phyloP scores from a whole-genome alignment of 2,113 vertebrate genomes.

The Alethe castanea region DNA sequence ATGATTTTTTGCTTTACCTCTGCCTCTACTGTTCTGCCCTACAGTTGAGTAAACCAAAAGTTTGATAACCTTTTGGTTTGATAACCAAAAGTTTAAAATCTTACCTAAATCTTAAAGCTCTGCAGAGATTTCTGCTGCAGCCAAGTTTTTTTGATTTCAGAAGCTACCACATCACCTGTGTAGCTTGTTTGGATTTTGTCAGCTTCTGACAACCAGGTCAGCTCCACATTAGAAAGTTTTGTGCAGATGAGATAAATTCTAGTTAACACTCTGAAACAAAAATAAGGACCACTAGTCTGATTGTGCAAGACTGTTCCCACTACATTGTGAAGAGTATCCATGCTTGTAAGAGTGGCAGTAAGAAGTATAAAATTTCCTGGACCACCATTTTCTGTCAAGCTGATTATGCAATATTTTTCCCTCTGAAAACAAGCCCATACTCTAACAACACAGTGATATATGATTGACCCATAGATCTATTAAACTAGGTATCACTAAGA shows the following conservation, averaged over 20 bases:
- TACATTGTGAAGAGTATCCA: background rate
- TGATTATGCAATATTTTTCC: background rate
- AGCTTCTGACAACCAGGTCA: background rate
- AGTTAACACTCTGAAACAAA: background rate
- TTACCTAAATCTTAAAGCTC: background rate
- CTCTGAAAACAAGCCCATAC: background rate
- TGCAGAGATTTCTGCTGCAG: background rate
- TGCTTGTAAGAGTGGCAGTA: background rate
- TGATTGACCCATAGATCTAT: background rate
- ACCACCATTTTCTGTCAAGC: background rate
- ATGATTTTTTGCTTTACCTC: background rate
- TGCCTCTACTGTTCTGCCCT: background rate
- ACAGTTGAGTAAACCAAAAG: background rate
- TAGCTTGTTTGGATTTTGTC: background rate
- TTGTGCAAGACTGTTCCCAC: background rate
- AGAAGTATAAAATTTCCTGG: background rate
- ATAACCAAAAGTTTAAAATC: background rate
- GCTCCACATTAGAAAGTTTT: background rate
- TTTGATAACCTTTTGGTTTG: background rate
- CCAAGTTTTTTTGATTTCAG: background rate
- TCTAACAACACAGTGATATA: background rate
- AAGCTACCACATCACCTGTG: background rate
- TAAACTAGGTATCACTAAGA: background rate
- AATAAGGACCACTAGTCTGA: background rate
- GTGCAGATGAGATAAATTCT: background rate